Evolutionary conservation across 2,888 invertebrate species (phyloP).

Genomic region (Gastrophysa polygoni): DNA sequence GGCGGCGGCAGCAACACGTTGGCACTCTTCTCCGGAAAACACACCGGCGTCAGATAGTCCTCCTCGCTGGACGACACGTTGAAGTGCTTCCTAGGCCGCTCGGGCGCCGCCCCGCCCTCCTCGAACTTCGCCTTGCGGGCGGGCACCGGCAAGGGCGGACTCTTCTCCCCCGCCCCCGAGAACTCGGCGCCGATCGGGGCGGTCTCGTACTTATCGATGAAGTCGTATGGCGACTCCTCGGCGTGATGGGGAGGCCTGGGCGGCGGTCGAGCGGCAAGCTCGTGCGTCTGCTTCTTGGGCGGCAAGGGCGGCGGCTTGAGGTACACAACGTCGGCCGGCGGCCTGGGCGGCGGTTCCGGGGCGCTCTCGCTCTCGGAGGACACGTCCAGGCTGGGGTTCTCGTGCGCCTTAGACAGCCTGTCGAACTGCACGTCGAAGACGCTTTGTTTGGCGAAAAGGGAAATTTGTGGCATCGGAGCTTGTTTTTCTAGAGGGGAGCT

Average conservation of each 20-base stretch:
- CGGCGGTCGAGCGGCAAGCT: constrained; percentile 67
- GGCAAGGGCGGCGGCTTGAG: constrained; percentile 76
- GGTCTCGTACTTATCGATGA: constrained; percentile 60
- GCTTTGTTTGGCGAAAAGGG: constrained; percentile 43
- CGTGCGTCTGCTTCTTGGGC: constrained; percentile 70
- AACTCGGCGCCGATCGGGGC: constrained; percentile 46
- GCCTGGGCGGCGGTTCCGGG: constrained; percentile 73
- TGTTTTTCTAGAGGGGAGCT: constrained; percentile 42
- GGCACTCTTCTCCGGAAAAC: constrained; percentile 31
- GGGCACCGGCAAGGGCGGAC: constrained; percentile 68
- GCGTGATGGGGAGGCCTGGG: constrained; percentile 65
- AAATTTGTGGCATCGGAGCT: constrained; percentile 37
- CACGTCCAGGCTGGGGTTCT: constrained; percentile 53
- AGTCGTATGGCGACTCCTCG: constrained; percentile 63
- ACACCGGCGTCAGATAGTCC: constrained; percentile 72
- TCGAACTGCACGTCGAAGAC: constrained; percentile 51
- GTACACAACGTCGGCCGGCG: constrained; percentile 65
- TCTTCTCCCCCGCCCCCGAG: constrained; percentile 52
- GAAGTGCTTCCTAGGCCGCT: constrained; percentile 52
- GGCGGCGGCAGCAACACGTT: constrained; percentile 62
- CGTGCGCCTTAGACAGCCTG: constrained; percentile 46
- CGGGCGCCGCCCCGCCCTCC: constrained; percentile 54
- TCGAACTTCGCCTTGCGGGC: constrained; percentile 62
- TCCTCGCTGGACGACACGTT: constrained; percentile 57
- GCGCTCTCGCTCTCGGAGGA: constrained; percentile 58